Conservation (phyloP, 2,888 invertebrate genomes). For the Tenthredo distinguenda region DNA sequence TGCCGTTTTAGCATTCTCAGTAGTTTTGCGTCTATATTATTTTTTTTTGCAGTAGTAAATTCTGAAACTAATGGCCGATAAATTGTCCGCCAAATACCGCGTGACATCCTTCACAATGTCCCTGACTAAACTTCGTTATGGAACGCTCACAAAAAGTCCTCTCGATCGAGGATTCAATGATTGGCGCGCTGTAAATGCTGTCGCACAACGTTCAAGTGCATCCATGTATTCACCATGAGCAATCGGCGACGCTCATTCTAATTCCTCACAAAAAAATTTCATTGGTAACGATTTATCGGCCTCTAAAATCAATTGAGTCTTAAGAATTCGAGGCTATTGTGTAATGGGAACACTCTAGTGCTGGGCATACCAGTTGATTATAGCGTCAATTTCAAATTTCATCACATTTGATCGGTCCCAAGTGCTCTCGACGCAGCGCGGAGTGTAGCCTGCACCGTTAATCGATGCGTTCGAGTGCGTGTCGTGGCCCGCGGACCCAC, state of each 20-base stretch:
- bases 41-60: not conserved
- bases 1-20: constrained; percentile 11
- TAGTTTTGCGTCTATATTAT: not conserved
- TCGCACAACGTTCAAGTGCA: not conserved
- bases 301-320: not conserved
- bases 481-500: constrained; percentile 44
- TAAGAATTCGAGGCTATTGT: not conserved
- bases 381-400: constrained; percentile 39
- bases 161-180: not conserved
- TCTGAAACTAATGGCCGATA: not conserved
- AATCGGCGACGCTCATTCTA: not conserved
- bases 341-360: not conserved
- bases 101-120: not conserved
- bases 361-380: not conserved
- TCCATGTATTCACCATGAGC: not conserved
- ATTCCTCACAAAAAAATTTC: not conserved
- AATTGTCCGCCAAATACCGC: not conserved
- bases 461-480: constrained; percentile 42
- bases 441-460: constrained; percentile 45
- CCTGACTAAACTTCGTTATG: not conserved
- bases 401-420: constrained; percentile 33
- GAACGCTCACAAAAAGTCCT: not conserved
- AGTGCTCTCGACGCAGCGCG: not conserved
- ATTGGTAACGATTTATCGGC: not conserved
- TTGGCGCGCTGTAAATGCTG: not conserved